Evolutionary conservation across 2,888 invertebrate species (phyloP), one percentile per base, ranked within the genome.

Genomic region (Aleiodes alternator): DNA sequence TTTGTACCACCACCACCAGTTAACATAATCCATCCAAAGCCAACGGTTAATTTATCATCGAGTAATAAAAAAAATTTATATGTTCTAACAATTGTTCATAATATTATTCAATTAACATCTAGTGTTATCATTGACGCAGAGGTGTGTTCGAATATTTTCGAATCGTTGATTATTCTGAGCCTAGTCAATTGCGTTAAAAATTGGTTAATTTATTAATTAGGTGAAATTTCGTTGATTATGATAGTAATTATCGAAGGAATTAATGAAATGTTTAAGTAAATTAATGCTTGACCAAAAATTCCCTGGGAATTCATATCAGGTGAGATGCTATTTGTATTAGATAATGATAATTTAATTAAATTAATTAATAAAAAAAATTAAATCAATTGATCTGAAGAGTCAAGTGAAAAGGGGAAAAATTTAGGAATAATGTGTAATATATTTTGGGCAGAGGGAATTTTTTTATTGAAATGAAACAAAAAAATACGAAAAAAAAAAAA

Each of bases 1-100:
- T 91, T 93, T 81, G 92, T 93, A 83, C 93, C 93, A 79, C 94
- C 94, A 59, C 94, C 94, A 71, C 93, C 94, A 74, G 93, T 94
- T 76, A 93, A 94, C 87, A 93, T 94, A 85, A 91, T 93, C 83
- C 93, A 94, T 90, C 94, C 93, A 68, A 92, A 93, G 83, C 93
- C 94, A 7, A 85, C 87, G 55, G 82, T 84, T n/a, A 88, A 87
- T 79, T 68, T 84, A 68, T 87, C 88, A 29, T 79, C 87, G 31
- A 79, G 77, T 50, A 84, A 80, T 77, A 79, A 82, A 55, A 82
- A 84, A 71, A 83, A 80, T 78, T 79, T 84, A 51, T 80, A 83
- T 57, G 75, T 83, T 38, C 76, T 84, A 6, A 81, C 84, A 55
- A 72, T 84, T 53, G 79, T 84, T 16, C 83, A 84, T 70, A 84